Evolutionary conservation across 1,140 invertebrate species (phyloP).

Genomic region (Aphidius gifuensis): DNA sequence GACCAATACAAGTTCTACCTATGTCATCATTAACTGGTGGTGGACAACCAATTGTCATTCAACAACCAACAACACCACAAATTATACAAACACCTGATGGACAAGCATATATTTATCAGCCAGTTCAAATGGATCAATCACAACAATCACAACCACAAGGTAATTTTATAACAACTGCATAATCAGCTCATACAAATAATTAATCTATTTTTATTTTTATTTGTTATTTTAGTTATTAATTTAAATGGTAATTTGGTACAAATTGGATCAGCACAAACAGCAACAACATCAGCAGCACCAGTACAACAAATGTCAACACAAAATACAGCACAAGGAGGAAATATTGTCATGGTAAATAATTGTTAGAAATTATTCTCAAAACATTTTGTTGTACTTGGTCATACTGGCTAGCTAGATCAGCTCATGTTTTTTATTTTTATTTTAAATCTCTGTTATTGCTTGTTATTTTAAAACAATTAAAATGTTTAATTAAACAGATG

Average conservation of each 20-base stretch:
- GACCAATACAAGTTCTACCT: conserved; percentile 66
- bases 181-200: neutral
- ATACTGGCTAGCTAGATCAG: conserved; percentile 38
- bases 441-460: too few relatives aligned
- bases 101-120: conserved; percentile 90
- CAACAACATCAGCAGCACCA: conserved; percentile 54
- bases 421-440: too few relatives aligned
- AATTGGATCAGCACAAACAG: conserved; percentile 56
- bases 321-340: conserved; percentile 66
- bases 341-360: conserved; percentile 63
- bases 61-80: conserved; percentile 70
- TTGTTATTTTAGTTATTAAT: conserved; percentile 60
- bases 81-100: conserved; percentile 89
- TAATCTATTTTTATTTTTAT: neutral
- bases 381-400: conserved; percentile 43
- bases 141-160: conserved; percentile 64
- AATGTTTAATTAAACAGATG: conserved; percentile 47
- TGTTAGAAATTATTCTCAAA: conserved; percentile 46
- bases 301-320: conserved; percentile 57
- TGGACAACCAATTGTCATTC: conserved; percentile 59
- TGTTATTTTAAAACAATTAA: too few relatives aligned
- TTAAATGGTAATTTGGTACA: conserved; percentile 73
- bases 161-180: conserved; percentile 32
- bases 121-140: conserved; percentile 63
- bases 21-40: conserved; percentile 59